Conservation (phyloP, 37 sponge, comb jelly and placozoan species). For the Spongia lamella region DNA sequence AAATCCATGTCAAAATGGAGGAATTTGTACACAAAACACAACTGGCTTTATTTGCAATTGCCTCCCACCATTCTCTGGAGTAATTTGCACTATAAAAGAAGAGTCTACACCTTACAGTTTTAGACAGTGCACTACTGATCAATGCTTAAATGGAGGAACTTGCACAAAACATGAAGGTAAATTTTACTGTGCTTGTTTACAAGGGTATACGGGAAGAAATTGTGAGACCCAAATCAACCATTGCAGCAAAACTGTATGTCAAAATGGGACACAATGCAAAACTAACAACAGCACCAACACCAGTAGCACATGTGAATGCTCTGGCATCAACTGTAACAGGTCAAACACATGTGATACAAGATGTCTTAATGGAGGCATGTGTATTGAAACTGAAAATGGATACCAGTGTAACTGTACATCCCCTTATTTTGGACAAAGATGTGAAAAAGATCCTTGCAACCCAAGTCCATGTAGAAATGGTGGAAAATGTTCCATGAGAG, state of each 20-base stretch:
- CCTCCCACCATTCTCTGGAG: background rate
- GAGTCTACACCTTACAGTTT: background rate
- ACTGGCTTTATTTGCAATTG: conserved; percentile 5
- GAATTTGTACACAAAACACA: background rate
- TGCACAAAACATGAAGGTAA: background rate
- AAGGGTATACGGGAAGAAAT: conserved; percentile 9
- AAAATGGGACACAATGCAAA: conserved; percentile 1
- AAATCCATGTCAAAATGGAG: conserved; percentile 30
- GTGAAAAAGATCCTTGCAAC: conserved; percentile 17
- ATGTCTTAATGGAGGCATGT: conserved; percentile 12
- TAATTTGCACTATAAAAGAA: background rate
- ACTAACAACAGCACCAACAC: background rate
- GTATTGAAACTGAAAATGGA: background rate
- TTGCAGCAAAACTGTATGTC: background rate
- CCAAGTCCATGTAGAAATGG: conserved; percentile 36
- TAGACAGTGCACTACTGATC: conserved; percentile 5
- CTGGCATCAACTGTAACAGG: background rate
- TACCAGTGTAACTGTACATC: conserved; percentile 8
- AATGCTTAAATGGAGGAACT: conserved; percentile 22
- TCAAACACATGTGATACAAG: background rate
- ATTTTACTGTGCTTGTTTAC: conserved; percentile 8
- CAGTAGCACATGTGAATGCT: background rate
- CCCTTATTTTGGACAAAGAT: background rate
- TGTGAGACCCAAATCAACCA: conserved; percentile 3
- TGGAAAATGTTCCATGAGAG: conserved; percentile 2